These are phyloP conservation scores for Trisateles emortualis DNA, from an alignment of 2,888 invertebrate genomes.

Conservation along the genomic window DNA sequence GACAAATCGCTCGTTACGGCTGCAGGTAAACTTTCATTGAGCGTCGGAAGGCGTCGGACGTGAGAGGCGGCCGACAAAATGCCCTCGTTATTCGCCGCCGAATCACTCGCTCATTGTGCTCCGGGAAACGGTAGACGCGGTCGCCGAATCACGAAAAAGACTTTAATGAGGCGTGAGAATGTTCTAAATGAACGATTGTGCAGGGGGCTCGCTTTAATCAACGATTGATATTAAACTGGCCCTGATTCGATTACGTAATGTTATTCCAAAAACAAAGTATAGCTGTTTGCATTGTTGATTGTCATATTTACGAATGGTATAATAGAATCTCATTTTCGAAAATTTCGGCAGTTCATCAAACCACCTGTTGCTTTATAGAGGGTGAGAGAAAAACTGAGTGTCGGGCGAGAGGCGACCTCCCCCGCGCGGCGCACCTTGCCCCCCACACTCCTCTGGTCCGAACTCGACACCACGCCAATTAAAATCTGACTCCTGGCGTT, in stretches of 20 bases:
- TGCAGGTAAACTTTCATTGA: constrained; percentile 88
- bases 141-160: constrained; percentile 84
- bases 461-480: constrained; percentile 75
- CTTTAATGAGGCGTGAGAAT: constrained; percentile 87
- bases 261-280: constrained; percentile 49
- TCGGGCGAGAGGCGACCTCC: constrained; percentile 51
- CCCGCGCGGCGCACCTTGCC: constrained; percentile 32
- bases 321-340: constrained; percentile 50
- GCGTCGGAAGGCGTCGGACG: constrained; percentile 87
- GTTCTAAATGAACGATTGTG: constrained; percentile 85
- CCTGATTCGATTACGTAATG: constrained; percentile 63
- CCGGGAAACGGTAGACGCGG: constrained; percentile 86
- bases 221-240: constrained; percentile 79
- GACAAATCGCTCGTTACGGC: constrained; percentile 87
- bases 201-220: constrained; percentile 76
- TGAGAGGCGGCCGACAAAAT: constrained; percentile 87
- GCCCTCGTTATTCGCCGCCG: constrained; percentile 87
- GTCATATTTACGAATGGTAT: constrained; percentile 45
- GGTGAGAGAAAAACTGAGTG: constrained; percentile 76
- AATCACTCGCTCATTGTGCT: constrained; percentile 86
- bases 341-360: constrained; percentile 64
- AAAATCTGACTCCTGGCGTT: constrained; percentile 74
- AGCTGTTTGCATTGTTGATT: constrained; percentile 26
- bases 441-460: constrained; percentile 46
- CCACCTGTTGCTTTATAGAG: constrained; percentile 75